Percentiles rank a stretch among this genome's conserved stretches.
Evolutionary conservation across 2,113 vertebrate species (phyloP).

Genomic region (Pachyramphus minor): DNA sequence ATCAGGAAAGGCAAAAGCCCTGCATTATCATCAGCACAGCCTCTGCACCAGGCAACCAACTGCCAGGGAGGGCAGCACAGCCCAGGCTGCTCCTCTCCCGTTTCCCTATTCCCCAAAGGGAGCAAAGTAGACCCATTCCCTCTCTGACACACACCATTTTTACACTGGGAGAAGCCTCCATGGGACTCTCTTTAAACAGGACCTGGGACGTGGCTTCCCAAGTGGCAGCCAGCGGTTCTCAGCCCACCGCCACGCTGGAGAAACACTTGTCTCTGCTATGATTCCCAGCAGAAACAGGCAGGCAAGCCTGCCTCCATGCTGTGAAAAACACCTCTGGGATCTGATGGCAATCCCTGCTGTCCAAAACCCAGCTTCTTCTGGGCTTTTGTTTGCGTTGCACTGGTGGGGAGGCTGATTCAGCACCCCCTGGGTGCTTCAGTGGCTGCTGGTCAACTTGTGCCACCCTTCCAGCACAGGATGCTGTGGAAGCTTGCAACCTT

Average conservation of each 20-base stretch:
- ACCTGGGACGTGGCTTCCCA: background rate
- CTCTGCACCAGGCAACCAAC: background rate
- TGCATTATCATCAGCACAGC: background rate
- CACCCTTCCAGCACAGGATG: background rate
- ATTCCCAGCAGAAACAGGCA: background rate
- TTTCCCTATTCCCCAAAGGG: background rate
- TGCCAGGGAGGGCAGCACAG: background rate
- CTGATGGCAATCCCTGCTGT: background rate
- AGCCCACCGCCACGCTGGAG: background rate
- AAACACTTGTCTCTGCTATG: rapidly evolving
- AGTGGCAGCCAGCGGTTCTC: rapidly evolving
- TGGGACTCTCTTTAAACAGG: background rate
- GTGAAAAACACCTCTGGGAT: rapidly evolving
- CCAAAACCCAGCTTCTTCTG: background rate
- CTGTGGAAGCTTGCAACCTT: background rate
- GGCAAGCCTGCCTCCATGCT: background rate
- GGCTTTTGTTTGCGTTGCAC: background rate
- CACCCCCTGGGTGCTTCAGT: background rate
- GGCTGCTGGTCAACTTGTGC: background rate
- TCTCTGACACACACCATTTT: background rate
- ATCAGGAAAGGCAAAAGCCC: background rate
- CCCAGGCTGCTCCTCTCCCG: background rate
- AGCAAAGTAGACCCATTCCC: background rate
- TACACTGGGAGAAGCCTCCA: rapidly evolving
- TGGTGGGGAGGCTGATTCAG: background rate